phyloP scores from a whole-genome alignment of 2,113 vertebrate species.

The Thalassoma bifasciatum region DNA sequence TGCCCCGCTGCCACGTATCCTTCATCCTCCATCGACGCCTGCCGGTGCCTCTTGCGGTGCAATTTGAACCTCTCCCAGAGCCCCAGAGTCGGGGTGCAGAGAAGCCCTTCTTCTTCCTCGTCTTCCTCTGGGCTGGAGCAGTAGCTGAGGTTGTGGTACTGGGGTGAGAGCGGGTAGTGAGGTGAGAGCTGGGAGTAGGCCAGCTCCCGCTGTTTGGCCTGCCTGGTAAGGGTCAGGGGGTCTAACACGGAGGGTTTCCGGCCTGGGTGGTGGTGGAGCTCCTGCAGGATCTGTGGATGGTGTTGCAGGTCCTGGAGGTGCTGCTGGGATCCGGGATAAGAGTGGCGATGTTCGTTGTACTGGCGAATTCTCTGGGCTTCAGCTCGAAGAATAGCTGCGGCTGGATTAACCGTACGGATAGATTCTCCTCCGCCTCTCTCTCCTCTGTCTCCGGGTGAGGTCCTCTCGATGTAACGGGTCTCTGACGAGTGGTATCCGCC shows the following conservation, averaged over 20 bases:
- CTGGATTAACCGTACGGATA: conserved; percentile 92
- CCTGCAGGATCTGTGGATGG: conserved; percentile 76
- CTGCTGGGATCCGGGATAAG: conserved; percentile 91
- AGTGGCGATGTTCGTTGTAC: conserved; percentile 95
- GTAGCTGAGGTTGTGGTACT: conserved; percentile 95
- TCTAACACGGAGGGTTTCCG: conserved; percentile 93
- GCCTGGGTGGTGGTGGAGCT: conserved; percentile 80
- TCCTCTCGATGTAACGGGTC: conserved; percentile 93
- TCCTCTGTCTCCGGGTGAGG: conserved; percentile 84
- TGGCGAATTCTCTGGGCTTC: conserved; percentile 94
- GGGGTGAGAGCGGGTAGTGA: conserved; percentile 92
- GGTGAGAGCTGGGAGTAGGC: conserved; percentile 95
- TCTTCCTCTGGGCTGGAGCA: conserved; percentile 92
- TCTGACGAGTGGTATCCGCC: conserved; percentile 88
- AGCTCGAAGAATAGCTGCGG: conserved; percentile 88
- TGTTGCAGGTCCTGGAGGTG: conserved; percentile 80
- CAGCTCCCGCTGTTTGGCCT: conserved; percentile 91
- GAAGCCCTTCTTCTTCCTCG: conserved; percentile 82
- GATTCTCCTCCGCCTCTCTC: conserved; percentile 76
- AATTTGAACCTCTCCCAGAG: conserved; percentile 97
- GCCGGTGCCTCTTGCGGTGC: conserved; percentile 92
- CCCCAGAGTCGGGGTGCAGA: conserved; percentile 90
- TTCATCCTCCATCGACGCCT: conserved; percentile 86
- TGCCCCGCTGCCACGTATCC: conserved; percentile 97
- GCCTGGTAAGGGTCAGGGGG: conserved; percentile 86